Evolutionary conservation across 2,888 invertebrate genomes (phyloP).

Genomic region (Drosophila anomalata): DNA sequence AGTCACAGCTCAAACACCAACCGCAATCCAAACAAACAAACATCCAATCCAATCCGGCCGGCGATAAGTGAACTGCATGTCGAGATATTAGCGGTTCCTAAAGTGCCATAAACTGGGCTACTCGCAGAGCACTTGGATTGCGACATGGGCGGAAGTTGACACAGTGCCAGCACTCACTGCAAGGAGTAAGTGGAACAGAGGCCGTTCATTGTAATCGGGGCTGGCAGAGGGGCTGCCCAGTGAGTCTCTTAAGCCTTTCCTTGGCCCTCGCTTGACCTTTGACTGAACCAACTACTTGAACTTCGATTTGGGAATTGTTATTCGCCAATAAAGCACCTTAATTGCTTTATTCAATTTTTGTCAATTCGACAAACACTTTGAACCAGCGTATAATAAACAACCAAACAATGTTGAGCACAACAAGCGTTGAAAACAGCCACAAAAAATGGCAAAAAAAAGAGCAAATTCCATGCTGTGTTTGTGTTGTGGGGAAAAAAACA

Average conservation of each 20-base stretch:
- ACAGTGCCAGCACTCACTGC: constrained; percentile 3
- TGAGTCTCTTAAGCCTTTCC: background rate
- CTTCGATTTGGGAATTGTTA: constrained; percentile 6
- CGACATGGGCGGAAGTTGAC: constrained; percentile 60
- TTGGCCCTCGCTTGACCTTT: background rate
- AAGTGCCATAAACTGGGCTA: constrained; percentile 48
- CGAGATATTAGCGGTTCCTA: constrained; percentile 54
- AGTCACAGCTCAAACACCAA: constrained; percentile 1
- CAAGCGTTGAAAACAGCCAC: constrained; percentile 5
- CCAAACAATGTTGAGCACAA: constrained; percentile 21
- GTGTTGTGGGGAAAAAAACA: constrained; percentile 7
- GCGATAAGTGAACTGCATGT: constrained; percentile 34
- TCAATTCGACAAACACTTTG: constrained; percentile 20
- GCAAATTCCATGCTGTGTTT: constrained; percentile 15
- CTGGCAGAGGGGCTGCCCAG: background rate
- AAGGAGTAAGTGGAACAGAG: constrained; percentile 30
- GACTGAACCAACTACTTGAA: background rate
- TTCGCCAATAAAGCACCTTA: constrained; percentile 7
- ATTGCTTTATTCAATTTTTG: constrained; percentile 44
- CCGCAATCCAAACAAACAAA: constrained; percentile 11
- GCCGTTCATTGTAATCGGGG: constrained; percentile 36
- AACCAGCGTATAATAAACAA: background rate
- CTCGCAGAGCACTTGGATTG: constrained; percentile 3
- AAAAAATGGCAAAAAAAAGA: constrained; percentile 4
- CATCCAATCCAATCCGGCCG: constrained; percentile 13